A percentile compares a stretch with the other conserved stretches of the same genome.
phyloP scores from a whole-genome alignment of 2,888 invertebrate species.

The Coelopa pilipes region DNA sequence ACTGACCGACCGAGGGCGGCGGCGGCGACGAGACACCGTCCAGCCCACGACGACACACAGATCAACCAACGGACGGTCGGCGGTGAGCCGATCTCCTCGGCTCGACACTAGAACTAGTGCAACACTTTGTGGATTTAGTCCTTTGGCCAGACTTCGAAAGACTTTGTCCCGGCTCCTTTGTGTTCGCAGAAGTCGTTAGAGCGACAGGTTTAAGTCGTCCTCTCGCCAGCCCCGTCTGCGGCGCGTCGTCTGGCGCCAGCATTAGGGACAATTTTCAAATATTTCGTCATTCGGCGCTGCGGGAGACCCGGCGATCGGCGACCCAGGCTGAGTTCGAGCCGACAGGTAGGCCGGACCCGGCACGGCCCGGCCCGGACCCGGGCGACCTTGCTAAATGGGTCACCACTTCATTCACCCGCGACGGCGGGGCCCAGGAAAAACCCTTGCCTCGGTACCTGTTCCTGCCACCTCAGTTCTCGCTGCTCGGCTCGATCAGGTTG shows the following conservation, averaged over 20 bases:
- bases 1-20: not conserved
- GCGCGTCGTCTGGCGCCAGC: slow-evolving; percentile 66
- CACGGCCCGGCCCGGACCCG: not conserved
- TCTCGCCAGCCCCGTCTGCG: slow-evolving; percentile 27
- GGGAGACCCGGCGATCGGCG: slow-evolving; percentile 32
- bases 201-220: slow-evolving; percentile 56
- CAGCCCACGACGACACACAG: slow-evolving; percentile 30
- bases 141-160: not conserved
- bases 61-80: slow-evolving; percentile 5
- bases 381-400: not conserved
- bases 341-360: not conserved
- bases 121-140: slow-evolving; percentile 6
- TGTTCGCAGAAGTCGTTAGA: slow-evolving; percentile 65
- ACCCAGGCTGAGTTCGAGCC: not conserved
- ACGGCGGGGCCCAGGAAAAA: not conserved
- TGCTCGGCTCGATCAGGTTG: not conserved
- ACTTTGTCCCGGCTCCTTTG: slow-evolving; percentile 45
- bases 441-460: not conserved
- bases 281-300: slow-evolving; percentile 60
- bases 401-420: slow-evolving; percentile 21
- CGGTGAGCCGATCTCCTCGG: not conserved
- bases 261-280: slow-evolving; percentile 62
- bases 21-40: not conserved
- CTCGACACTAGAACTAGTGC: slow-evolving; percentile 19
- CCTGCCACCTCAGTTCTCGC: slow-evolving; percentile 6